Base-by-base conservation (phyloP, 2,888 invertebrate species). In the Monopis laevigella region DNA sequence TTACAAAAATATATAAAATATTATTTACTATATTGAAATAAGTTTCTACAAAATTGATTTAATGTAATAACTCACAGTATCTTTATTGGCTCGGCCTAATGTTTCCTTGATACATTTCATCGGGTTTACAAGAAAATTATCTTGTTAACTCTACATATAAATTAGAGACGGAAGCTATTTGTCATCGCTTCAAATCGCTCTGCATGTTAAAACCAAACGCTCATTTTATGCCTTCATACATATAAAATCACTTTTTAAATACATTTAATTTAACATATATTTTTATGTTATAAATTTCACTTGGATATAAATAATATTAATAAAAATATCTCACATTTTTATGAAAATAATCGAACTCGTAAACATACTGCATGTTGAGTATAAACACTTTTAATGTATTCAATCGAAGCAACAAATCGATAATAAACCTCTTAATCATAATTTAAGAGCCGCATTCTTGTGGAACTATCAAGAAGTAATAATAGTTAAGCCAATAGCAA, bases 391-490 rank as follows among this genome's bases (percentile, higher is more conserved):
- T 10, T 24, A 24, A 24, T 6, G 6, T 24, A 24, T 24, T 24
- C 10, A 24, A 24, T 7, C 24, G 6, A 24, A 24, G 6, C 6
- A 24, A 24, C 24, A 24, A 24, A 24, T 6, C 24, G 10, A 24
- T 24, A 6, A 24, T 10, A 24, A n/a, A 29, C 4, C 19, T 13
- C 3, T 4, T 11, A 24, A 6, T 16, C 4, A 5, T 2, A 73
- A 75, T 74, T 73, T 72, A 58, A 71, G 65, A 65, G 55, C 58
- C 70, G 59, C 74, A 74, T 75, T 68, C 60, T 65, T 68, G 71
- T 74, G 68, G 70, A 75, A 71, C 75, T 74, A 77, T 73, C 73
- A 67, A 71, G 75, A 74, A 68, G 65, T 72, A 70, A 75, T 72
- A 75, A 74, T 71, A 72, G 68, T 65, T 60, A 62, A 66, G 53